phyloP scores from a whole-genome alignment of 2,888 invertebrate species.

The Anodontia alba region DNA sequence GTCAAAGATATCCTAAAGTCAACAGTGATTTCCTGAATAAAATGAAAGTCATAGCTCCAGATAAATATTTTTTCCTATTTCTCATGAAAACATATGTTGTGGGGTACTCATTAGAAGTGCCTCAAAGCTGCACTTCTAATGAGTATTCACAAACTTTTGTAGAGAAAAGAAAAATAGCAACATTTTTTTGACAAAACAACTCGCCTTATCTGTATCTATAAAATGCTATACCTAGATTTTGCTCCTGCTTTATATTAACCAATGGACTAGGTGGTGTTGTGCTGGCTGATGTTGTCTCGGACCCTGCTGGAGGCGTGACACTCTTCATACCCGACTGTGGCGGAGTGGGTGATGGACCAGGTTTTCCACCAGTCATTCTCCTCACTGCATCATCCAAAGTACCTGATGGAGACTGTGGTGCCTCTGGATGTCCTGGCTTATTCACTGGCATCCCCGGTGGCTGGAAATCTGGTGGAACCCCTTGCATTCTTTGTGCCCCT shows the following conservation, averaged over 20 bases:
- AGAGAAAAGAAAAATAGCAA: too few relatives aligned
- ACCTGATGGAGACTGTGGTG: background rate
- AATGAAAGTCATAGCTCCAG: too few relatives aligned
- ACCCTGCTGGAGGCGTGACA: background rate
- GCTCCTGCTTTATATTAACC: constrained; percentile 52
- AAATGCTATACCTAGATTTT: background rate
- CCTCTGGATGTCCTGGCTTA: constrained; percentile 13
- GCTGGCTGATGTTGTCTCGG: constrained; percentile 15
- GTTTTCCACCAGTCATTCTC: constrained; percentile 22
- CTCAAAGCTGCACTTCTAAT: too few relatives aligned
- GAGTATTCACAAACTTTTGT: too few relatives aligned
- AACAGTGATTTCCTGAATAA: too few relatives aligned
- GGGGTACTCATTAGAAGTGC: too few relatives aligned
- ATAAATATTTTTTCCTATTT: too few relatives aligned
- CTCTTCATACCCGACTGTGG: constrained; percentile 7
- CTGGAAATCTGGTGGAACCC: constrained; percentile 34
- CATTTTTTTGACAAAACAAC: too few relatives aligned
- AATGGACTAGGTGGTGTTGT: constrained; percentile 36
- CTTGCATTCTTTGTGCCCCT: background rate
- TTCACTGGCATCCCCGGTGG: constrained; percentile 27
- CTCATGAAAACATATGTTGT: too few relatives aligned
- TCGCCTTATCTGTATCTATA: too few relatives aligned
- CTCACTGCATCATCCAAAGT: constrained; percentile 36
- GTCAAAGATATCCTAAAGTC: too few relatives aligned
- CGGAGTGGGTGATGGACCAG: constrained; percentile 1